Evolutionary conservation across 2,888 invertebrate genomes (phyloP), one percentile per base, ranked within the genome.

Genomic region (Rhopalosiphum nymphaeae): DNA sequence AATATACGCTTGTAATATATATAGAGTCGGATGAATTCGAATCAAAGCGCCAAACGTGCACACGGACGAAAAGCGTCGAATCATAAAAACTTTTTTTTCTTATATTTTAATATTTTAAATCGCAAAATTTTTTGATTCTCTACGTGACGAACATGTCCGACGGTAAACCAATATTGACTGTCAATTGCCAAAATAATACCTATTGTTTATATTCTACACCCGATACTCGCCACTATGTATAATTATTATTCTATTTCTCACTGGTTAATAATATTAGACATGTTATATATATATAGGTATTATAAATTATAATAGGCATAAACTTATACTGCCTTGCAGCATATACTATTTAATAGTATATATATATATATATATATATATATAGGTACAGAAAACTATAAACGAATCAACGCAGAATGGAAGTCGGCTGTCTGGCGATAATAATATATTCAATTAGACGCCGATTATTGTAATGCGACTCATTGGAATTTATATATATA

Each of bases 391-490:
- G 42, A 85, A 56, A 56, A 57, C 42, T 61, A 36, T 36, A 78
- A 78, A 78, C 21, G 78, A 78, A 36, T 36, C 36, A 78, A 78
- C 36, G 10, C 21, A 36, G 36, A 78, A 36, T 78, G 78, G 36
- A 78, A 78, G 36, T 36, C 36, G 21, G 36, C 78, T 36, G 36
- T 78, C 78, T 21, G 78, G 9, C 36, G n/a, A 46, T 56, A 86
- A 56, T 53, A 85, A 53, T 91, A 21, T 91, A 85, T 91, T 91
- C 91, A 56, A 91, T 91, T 85, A 86, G 92, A 92, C n/a, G n/a
- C 36, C 61, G 57, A 92, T 92, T 92, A 92, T 87, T 92, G 92
- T 61, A 87, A 92, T 49, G 46, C 87, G 92, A 87, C 11, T 46
- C 86, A 36, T 61, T 11, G 92, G 57, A 92, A 87, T 92, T 87